Conservation (phyloP, 2,113 vertebrate species). For the Alaudala cheleensis region DNA sequence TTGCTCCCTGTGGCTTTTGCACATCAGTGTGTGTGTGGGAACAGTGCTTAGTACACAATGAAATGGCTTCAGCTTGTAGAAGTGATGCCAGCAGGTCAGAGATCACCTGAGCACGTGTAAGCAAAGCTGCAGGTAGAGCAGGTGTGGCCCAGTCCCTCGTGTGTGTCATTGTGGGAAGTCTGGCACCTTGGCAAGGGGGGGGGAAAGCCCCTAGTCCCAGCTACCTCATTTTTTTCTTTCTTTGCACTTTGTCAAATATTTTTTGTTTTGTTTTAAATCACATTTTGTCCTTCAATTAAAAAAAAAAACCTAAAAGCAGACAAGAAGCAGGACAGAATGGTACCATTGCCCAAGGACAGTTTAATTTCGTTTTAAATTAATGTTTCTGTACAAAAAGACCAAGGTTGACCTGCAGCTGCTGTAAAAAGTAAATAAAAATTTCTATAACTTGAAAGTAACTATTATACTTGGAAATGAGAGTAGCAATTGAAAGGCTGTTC, state of each 20-base stretch:
- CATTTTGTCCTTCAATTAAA: slow-evolving; percentile 55
- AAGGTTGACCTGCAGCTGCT: slow-evolving; percentile 66
- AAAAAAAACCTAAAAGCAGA: slow-evolving; percentile 45
- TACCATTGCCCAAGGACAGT: slow-evolving; percentile 44
- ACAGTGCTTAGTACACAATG: neutral
- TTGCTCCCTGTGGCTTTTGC: neutral
- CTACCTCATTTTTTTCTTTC: slow-evolving; percentile 48
- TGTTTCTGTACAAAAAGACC: slow-evolving; percentile 65
- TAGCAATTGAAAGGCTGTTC: slow-evolving; percentile 48
- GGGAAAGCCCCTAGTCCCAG: slow-evolving; percentile 23
- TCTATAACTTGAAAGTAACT: slow-evolving; percentile 66
- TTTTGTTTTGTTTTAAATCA: neutral
- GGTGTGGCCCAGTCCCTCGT: neutral
- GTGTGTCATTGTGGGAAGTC: neutral
- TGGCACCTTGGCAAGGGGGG: neutral
- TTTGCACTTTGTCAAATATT: slow-evolving; percentile 38
- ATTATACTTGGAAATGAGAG: slow-evolving; percentile 32
- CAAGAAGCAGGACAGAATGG: slow-evolving; percentile 35
- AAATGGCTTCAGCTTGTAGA: neutral
- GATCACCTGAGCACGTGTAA: neutral
- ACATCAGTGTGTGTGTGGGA: neutral
- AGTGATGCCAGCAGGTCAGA: neutral
- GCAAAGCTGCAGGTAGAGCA: neutral
- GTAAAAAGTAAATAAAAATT: slow-evolving; percentile 33
- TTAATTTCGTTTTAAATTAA: slow-evolving; percentile 53